These are phyloP conservation scores for Phyllopteryx taeniolatus DNA, from an alignment of 2,113 vertebrate genomes.

Conservation along the genomic window DNA sequence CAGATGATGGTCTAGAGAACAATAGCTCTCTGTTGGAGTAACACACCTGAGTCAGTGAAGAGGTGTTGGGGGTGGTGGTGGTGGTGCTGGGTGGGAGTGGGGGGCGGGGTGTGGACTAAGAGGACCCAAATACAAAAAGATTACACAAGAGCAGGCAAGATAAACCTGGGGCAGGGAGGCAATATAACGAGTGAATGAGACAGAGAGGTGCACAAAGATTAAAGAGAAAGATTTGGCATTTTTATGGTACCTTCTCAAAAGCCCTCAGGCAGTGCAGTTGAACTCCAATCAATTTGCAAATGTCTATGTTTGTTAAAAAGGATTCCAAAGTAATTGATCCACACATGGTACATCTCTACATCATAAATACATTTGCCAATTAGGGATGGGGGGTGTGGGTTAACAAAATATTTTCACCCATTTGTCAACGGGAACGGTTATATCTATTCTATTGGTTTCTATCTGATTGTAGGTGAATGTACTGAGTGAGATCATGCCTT, in stretches of 20 bases:
- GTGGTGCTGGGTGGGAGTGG: conserved; percentile 9
- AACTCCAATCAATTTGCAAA: background rate
- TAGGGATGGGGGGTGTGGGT: too few species aligned
- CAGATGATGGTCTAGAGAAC: conserved; percentile 53
- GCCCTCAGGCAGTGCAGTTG: background rate
- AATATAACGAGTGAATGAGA: background rate
- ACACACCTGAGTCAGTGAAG: conserved; percentile 64
- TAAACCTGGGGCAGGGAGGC: conserved; percentile 45
- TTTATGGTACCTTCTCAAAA: background rate
- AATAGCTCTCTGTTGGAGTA: conserved; percentile 66
- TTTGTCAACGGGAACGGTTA: too few species aligned
- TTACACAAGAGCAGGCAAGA: conserved; percentile 68
- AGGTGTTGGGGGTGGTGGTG: background rate
- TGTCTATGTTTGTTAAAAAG: background rate
- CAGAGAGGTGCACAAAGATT: conserved; percentile 26
- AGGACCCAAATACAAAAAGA: conserved; percentile 61
- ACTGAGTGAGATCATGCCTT: too few species aligned
- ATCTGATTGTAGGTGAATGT: too few species aligned
- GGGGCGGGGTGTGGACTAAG: conserved; percentile 48
- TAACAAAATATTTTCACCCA: too few species aligned
- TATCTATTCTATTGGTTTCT: too few species aligned
- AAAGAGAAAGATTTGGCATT: background rate
- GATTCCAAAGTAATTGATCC: too few species aligned
- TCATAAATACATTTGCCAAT: too few species aligned
- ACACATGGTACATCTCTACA: too few species aligned